Conservation (phyloP, 2,113 vertebrate genomes). For the Lamprotornis superbus region DNA sequence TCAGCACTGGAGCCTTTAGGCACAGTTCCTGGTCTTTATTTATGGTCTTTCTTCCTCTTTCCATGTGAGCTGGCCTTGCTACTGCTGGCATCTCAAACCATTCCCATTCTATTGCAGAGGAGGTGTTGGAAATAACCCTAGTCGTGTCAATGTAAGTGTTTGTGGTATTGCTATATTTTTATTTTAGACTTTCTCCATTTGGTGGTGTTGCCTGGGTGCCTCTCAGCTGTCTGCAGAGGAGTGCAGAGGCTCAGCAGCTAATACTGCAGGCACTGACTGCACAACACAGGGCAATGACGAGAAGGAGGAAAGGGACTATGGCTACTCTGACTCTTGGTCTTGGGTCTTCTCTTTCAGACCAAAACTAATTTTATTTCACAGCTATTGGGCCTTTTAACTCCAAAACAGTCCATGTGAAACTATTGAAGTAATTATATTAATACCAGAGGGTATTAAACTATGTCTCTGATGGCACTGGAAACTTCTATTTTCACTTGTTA, state of each 20-base stretch:
- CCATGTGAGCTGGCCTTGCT: neutral
- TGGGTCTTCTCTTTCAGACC: neutral
- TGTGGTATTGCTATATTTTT: neutral
- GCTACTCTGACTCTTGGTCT: neutral
- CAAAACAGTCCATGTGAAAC: neutral
- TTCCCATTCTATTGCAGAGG: neutral
- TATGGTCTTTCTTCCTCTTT: neutral
- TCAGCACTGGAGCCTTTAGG: neutral
- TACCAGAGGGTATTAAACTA: neutral
- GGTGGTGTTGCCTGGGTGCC: neutral
- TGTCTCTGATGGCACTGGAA: neutral
- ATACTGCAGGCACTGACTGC: neutral
- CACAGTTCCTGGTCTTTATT: neutral
- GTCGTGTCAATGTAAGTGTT: too few species aligned
- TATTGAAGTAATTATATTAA: neutral
- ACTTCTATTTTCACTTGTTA: neutral
- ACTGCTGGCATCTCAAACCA: neutral
- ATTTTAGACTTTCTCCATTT: neutral
- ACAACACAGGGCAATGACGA: accelerated
- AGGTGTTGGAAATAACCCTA: neutral
- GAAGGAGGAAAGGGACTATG: neutral
- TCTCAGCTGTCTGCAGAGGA: neutral
- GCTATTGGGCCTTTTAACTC: neutral
- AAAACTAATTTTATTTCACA: neutral
- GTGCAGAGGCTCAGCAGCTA: neutral